phyloP scores from a whole-genome alignment of 2,888 invertebrate species.

The Lasioglossum lativentre region DNA sequence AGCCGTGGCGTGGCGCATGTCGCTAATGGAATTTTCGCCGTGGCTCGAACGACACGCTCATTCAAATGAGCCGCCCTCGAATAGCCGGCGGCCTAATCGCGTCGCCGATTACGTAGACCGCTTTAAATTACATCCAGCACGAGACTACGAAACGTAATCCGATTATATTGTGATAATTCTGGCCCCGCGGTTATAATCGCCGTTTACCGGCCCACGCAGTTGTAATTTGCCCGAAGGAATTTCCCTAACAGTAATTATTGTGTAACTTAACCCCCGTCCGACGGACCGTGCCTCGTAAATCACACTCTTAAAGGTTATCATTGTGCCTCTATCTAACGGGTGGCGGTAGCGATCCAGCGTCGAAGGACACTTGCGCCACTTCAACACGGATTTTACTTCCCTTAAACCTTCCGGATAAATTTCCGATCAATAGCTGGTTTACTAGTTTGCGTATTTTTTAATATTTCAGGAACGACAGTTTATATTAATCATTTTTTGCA shows the following conservation, averaged over 20 bases:
- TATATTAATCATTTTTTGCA: too few relatives aligned
- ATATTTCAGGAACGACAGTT: too few relatives aligned
- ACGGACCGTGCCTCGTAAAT: conserved; percentile 24
- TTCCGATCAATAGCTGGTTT: too few relatives aligned
- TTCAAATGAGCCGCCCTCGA: conserved; percentile 65
- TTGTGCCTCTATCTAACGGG: conserved; percentile 28
- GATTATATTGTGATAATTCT: conserved; percentile 61
- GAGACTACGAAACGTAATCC: conserved; percentile 58
- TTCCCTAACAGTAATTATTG: conserved; percentile 50
- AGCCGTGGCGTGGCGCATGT: conserved; percentile 38
- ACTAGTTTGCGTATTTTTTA: too few relatives aligned
- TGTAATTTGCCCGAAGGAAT: conserved; percentile 52
- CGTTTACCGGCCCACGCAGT: conserved; percentile 36
- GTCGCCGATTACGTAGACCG: conserved; percentile 55
- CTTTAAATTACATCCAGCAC: conserved; percentile 64
- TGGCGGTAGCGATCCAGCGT: conserved; percentile 27
- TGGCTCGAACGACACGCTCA: conserved; percentile 54
- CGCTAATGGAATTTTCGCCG: conserved; percentile 57
- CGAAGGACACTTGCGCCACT: conserved; percentile 36
- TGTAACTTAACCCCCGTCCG: conserved; percentile 25
- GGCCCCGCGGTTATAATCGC: conserved; percentile 53
- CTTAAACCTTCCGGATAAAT: too few relatives aligned
- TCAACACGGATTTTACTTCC: neutral
- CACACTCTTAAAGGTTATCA: conserved; percentile 52
- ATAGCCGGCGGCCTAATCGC: conserved; percentile 54